Conservation (phyloP, 2,113 vertebrate species). For the Odontesthes bonariensis region DNA sequence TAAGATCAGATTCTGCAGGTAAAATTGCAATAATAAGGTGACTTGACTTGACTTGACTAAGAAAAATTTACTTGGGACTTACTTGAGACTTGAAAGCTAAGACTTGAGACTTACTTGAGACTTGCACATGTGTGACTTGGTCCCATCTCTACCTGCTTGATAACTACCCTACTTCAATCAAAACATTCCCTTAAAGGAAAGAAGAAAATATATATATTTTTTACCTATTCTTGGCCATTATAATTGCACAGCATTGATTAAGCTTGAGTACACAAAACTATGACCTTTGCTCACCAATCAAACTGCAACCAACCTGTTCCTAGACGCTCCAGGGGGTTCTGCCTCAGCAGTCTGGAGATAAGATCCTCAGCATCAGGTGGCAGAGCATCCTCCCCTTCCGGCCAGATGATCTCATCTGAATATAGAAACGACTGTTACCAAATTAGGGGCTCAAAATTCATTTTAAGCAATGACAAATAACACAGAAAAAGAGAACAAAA, state of each 20-base stretch:
- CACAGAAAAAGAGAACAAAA: neutral
- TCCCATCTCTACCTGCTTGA: too few species aligned
- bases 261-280: neutral
- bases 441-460: neutral
- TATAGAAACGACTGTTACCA: conserved; percentile 8
- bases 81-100: too few species aligned
- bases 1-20: too few species aligned
- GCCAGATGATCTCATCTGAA: conserved; percentile 95
- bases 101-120: too few species aligned
- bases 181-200: too few species aligned
- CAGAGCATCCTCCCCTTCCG: conserved; percentile 91
- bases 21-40: too few species aligned
- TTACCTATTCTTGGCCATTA: neutral
- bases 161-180: too few species aligned
- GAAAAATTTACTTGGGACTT: too few species aligned
- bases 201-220: too few species aligned
- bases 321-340: conserved; percentile 91
- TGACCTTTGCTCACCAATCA: neutral
- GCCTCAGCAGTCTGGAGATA: conserved; percentile 89
- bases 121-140: too few species aligned
- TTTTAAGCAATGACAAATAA: neutral
- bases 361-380: conserved; percentile 91
- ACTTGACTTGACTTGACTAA: too few species aligned
- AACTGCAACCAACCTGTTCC: conserved; percentile 87
- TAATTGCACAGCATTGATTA: neutral